Conservation (phyloP, 1,140 invertebrate genomes). For the Pantala flavescens region DNA sequence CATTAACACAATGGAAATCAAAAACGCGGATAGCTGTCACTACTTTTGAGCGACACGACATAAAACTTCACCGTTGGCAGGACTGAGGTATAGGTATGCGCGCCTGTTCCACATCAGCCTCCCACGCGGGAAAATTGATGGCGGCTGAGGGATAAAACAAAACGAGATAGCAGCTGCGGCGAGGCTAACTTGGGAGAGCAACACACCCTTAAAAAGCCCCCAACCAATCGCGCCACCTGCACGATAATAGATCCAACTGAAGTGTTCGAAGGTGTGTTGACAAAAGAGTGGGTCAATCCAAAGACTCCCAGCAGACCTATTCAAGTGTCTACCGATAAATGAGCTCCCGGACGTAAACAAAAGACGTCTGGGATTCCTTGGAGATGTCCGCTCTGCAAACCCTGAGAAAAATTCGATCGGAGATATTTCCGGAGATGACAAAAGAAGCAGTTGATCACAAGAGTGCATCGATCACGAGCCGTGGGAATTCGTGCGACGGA, state of each 20-base stretch:
- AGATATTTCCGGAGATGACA: neutral
- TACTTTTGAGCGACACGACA: no score
- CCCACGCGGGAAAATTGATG: neutral
- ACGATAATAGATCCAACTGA: neutral
- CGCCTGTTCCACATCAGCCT: neutral
- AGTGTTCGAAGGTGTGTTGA: neutral
- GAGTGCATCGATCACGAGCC: no score
- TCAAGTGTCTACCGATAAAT: neutral
- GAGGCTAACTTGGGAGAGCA: no score
- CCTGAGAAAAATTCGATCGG: neutral
- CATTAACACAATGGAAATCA: no score
- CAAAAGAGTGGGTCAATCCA: neutral
- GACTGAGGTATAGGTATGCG: neutral
- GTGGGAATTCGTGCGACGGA: no score
- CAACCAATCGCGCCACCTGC: neutral
- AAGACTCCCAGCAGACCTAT: neutral
- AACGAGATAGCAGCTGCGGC: neutral
- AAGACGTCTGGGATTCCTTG: neutral
- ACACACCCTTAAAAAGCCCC: no score
- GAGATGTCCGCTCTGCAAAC: neutral
- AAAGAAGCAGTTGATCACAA: neutral
- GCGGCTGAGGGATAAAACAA: neutral
- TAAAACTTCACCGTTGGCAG: neutral
- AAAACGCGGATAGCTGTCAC: no score
- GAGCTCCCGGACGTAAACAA: neutral